Conservation (phyloP, 2,797 vertebrate genomes). For the Triplophysa yarkandensis region DNA sequence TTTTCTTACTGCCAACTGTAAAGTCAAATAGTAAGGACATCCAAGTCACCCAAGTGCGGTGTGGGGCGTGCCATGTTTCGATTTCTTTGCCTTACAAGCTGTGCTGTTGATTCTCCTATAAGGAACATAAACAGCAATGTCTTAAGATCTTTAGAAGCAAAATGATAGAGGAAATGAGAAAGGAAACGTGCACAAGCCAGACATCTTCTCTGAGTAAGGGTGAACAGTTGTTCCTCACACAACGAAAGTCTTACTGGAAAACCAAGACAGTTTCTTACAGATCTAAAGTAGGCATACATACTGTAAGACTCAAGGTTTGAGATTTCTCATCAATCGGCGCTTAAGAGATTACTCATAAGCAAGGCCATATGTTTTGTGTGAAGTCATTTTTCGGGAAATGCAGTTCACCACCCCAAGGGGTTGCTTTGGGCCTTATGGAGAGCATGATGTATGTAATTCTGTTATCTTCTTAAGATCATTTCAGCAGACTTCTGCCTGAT, state of each 20-base stretch:
- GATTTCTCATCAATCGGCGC: conserved; percentile 26
- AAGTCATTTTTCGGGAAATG: conserved; percentile 7
- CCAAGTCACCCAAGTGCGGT: background rate
- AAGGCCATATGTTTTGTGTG: conserved; percentile 39
- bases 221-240: background rate
- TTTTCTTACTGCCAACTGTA: background rate
- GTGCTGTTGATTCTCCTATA: conserved; percentile 21
- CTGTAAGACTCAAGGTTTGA: conserved; percentile 9
- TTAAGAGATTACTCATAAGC: conserved; percentile 18
- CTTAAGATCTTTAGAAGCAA: background rate
- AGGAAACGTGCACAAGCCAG: conserved; percentile 17
- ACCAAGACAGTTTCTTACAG: conserved; percentile 12
- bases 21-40: background rate
- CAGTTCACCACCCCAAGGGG: conserved; percentile 9
- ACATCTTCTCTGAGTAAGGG: conserved; percentile 44
- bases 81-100: conserved; percentile 11
- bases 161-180: conserved; percentile 42
- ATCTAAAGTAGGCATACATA: conserved; percentile 14
- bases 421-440: background rate
- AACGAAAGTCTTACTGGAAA: conserved; percentile 21
- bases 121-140: background rate
- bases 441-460: conserved; percentile 3
- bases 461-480: conserved; percentile 6
- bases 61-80: background rate
- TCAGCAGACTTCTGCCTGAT: conserved; percentile 1